These are phyloP conservation scores for Cetoscarus ocellatus DNA, from an alignment of 2,797 vertebrate genomes.

Conservation along the genomic window DNA sequence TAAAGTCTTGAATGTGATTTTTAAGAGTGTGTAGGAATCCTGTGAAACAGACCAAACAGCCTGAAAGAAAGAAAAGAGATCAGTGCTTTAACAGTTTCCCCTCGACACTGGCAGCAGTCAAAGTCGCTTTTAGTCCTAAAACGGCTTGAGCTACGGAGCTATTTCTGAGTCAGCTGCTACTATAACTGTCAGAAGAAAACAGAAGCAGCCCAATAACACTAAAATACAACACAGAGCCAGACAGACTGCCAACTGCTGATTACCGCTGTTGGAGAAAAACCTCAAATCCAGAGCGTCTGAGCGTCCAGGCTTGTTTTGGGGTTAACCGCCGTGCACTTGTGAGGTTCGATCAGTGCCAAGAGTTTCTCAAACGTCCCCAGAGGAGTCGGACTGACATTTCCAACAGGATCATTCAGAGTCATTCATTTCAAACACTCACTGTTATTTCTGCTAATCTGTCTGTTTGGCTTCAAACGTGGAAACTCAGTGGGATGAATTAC, in stretches of 20 bases:
- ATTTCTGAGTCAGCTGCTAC: slow-evolving; percentile 5
- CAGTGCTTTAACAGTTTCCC: no score
- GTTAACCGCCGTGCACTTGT: slow-evolving; percentile 39
- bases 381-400: slow-evolving; percentile 3
- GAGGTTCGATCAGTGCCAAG: slow-evolving; percentile 23
- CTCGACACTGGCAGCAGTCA: no score
- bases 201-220: slow-evolving; percentile 6
- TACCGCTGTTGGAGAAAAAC: slow-evolving; percentile 22
- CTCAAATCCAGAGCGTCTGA: slow-evolving; percentile 14
- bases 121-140: neutral
- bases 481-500: neutral
- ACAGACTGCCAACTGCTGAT: slow-evolving; percentile 23
- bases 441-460: slow-evolving; percentile 8
- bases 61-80: no score
- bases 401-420: neutral
- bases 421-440: neutral
- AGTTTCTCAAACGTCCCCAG: slow-evolving; percentile 25
- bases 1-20: no score
- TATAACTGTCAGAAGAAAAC: slow-evolving; percentile 11
- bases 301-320: slow-evolving; percentile 37
- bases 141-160: neutral
- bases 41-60: neutral
- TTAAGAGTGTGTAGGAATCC: no score
- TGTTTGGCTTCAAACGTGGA: slow-evolving; percentile 3
- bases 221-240: slow-evolving; percentile 18